phyloP scores from a whole-genome alignment of 2,888 invertebrate genomes.

The Crossocerus cetratus region DNA sequence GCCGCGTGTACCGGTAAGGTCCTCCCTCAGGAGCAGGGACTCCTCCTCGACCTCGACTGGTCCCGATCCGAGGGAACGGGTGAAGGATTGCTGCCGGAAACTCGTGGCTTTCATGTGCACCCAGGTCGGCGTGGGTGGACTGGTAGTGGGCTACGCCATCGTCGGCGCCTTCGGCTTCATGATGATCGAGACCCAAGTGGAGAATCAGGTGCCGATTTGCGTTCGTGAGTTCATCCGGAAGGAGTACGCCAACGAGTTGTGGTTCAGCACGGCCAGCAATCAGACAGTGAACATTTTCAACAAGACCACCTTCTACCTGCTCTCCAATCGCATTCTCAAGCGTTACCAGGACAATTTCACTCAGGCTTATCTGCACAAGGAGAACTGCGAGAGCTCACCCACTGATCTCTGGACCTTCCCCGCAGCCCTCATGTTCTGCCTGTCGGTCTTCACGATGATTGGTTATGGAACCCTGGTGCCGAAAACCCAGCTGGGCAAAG shows the following conservation, averaged over 20 bases:
- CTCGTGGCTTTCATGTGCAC: constrained; percentile 95
- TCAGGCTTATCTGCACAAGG: constrained; percentile 77
- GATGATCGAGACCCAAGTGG: constrained; percentile 83
- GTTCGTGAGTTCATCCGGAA: constrained; percentile 25
- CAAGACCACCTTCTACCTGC: constrained; percentile 81
- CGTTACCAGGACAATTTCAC: constrained; percentile 85
- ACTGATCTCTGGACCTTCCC: constrained; percentile 91
- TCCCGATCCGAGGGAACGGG: constrained; percentile 85
- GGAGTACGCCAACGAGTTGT: constrained; percentile 80
- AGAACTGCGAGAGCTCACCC: constrained; percentile 84
- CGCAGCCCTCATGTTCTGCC: constrained; percentile 91
- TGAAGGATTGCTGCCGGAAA: constrained; percentile 91
- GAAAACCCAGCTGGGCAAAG: constrained; percentile 89
- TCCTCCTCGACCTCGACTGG: constrained; percentile 84
- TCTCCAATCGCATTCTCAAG: constrained; percentile 81
- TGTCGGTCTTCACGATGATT: constrained; percentile 94
- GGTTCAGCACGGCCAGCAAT: constrained; percentile 82
- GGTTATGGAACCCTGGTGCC: constrained; percentile 94
- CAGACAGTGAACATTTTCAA: constrained; percentile 82
- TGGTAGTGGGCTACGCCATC: constrained; percentile 91
- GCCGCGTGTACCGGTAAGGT: constrained; percentile 74
- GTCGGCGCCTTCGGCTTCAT: constrained; percentile 90
- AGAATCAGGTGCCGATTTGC: constrained; percentile 71
- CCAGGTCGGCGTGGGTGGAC: constrained; percentile 90
- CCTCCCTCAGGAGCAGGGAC: constrained; percentile 81